A percentile compares a stretch with the other conserved stretches of the same genome.
Evolutionary conservation across 2,113 vertebrate genomes (phyloP).

Genomic region (Alethe castanea): DNA sequence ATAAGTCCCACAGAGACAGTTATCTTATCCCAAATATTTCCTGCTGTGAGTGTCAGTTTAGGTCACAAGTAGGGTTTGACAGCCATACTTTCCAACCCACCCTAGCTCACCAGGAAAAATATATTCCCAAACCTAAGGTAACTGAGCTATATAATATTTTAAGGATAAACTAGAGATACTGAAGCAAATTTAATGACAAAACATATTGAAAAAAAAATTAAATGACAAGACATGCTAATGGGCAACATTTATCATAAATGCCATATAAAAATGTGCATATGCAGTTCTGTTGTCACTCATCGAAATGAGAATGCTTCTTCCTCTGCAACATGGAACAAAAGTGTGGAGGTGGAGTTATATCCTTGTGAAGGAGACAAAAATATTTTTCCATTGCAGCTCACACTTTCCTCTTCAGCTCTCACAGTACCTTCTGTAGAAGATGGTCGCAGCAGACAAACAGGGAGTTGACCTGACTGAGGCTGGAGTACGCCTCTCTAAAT

Average conservation of each 20-base stretch:
- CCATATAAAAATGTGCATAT: accelerated
- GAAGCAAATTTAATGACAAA: not conserved
- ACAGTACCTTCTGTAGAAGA: not conserved
- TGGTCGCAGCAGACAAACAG: not conserved
- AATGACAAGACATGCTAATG: not conserved
- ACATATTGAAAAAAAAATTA: not conserved
- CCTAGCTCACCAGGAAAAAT: not conserved
- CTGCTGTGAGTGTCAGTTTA: not conserved
- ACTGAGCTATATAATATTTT: not conserved
- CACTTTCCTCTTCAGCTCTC: not conserved
- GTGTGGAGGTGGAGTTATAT: not conserved
- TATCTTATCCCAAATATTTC: not conserved
- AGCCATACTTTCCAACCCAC: not conserved
- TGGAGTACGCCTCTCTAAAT: not conserved
- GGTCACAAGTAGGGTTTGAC: not conserved
- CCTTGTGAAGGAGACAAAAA: not conserved
- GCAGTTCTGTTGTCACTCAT: not conserved
- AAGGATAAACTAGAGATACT: not conserved
- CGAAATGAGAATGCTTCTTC: not conserved
- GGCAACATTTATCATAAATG: not conserved
- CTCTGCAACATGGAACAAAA: not conserved
- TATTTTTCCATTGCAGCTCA: not conserved
- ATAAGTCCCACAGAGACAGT: not conserved
- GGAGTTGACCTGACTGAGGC: not conserved
- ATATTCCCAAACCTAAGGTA: not conserved